Conservation (phyloP, 2,888 invertebrate species). For the Pseudolycoriella hygida region DNA sequence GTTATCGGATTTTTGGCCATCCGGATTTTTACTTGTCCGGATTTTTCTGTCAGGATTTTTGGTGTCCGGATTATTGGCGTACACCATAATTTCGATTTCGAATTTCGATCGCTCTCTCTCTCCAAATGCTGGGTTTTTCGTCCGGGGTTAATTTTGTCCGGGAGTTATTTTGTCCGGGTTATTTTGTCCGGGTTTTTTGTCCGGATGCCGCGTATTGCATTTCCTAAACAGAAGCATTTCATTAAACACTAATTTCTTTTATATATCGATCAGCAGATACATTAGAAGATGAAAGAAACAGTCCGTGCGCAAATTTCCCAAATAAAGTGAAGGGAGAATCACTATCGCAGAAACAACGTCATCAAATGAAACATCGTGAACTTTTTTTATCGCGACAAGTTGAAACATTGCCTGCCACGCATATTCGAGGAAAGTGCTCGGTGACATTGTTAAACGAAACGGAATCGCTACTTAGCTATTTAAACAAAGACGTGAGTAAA, state of each 20-base stretch:
- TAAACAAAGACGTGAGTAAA: slow-evolving; percentile 77
- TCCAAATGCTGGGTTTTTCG: too few relatives aligned
- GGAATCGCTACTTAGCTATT: slow-evolving; percentile 88
- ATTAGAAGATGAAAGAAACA: slow-evolving; percentile 44
- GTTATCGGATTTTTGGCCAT: too few relatives aligned
- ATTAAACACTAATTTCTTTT: slow-evolving; percentile 9
- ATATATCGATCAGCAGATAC: slow-evolving; percentile 15
- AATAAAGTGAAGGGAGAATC: slow-evolving; percentile 36
- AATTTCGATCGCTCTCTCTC: too few relatives aligned
- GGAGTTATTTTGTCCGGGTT: too few relatives aligned
- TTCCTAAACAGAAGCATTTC: too few relatives aligned
- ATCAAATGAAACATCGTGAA: slow-evolving; percentile 95
- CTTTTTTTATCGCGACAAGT: slow-evolving; percentile 94
- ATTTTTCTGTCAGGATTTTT: too few relatives aligned
- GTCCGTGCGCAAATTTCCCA: slow-evolving; percentile 18
- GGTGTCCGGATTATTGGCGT: too few relatives aligned
- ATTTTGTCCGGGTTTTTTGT: too few relatives aligned
- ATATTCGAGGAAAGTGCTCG: slow-evolving; percentile 98
- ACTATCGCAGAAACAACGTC: slow-evolving; percentile 72
- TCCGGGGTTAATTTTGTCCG: too few relatives aligned
- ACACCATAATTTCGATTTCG: too few relatives aligned
- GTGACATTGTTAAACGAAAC: slow-evolving; percentile 98
- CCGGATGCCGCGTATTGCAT: too few relatives aligned
- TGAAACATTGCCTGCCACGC: slow-evolving; percentile 95
- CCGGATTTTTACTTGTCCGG: too few relatives aligned